These are phyloP conservation scores for Sipha flava DNA, from an alignment of 1,140 invertebrate species.

Conservation along the genomic window DNA sequence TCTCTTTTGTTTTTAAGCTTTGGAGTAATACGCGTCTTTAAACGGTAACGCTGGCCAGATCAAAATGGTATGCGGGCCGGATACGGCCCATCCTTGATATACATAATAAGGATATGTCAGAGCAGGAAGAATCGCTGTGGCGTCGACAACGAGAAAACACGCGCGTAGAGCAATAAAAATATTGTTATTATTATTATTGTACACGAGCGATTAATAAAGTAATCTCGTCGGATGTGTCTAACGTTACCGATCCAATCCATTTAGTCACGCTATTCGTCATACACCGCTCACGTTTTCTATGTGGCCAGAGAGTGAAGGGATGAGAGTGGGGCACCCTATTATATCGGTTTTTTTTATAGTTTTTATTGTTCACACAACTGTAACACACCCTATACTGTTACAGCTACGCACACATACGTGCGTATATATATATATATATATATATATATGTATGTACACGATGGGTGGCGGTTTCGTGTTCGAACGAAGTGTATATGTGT, in stretches of 20 bases:
- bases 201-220: constrained; percentile 27
- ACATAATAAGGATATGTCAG: too few relatives aligned
- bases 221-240: not conserved
- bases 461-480: not conserved
- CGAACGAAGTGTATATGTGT: too few relatives aligned
- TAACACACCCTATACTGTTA: not conserved
- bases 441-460: not conserved
- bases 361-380: constrained; percentile 24
- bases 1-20: too few relatives aligned
- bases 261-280: constrained; percentile 30
- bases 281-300: not conserved
- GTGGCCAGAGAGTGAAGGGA: too few relatives aligned
- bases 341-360: not conserved
- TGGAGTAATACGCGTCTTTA: too few relatives aligned
- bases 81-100: too few relatives aligned
- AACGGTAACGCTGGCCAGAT: too few relatives aligned
- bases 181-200: constrained; percentile 3
- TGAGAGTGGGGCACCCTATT: not conserved
- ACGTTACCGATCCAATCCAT: constrained; percentile 14
- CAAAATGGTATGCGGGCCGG: too few relatives aligned
- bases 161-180: constrained; percentile 8
- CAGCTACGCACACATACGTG: not conserved
- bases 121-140: not conserved
- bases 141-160: too few relatives aligned
- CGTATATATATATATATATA: not conserved